Base-by-base conservation (phyloP, 1,140 invertebrate genomes). In the Diachasma alloeum region DNA sequence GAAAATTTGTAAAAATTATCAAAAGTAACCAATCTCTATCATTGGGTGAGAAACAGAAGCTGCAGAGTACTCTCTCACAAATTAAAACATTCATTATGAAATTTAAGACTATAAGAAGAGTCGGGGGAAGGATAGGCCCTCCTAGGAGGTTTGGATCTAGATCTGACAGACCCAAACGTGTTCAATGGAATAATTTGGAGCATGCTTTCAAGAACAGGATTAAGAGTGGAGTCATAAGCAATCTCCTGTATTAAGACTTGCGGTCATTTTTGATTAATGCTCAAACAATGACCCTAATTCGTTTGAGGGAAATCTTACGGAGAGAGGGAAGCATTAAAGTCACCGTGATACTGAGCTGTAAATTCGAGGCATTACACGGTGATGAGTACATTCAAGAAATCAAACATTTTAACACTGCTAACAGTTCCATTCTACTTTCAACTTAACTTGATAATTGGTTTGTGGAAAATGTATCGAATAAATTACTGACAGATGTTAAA, bases 401-500 rank as follows among this genome's bases (percentile, higher is more conserved):
- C 4, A 15, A 48, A 48, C 13, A 48, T 17, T 48, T 48, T 15
- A 48, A 48, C 15, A 48, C 46, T n/a, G 4, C 17, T 3, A 48
- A 48, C 3, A 48, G 4, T 17, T 4, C 46, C 13, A 15, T 48
- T 4, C 17, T 48, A 17, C 46, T 13, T 5, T 19, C 31, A 66
- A 66, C 46, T 4, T 4, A 48, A 3, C 17, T 48, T 4, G 15
- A 15, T 4, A 15, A 48, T 4, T 48, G 46, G 46, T 48, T 48
- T 17, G 4, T 4, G 17, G 46, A 15, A 44, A 74, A 79, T 31
- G 53, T 77, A 13, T 36, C n/a, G 37, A 48, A 77, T 36, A 68
- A 48, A 68, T 44, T 77, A 26, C 42, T 77, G n/a, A 46, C 44
- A 1, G 66, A 80, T 48, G 44, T 79, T 4, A 72, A 76, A 74